Percentiles rank a stretch among this genome's conserved stretches.
These are phyloP conservation scores for Drosophila azteca DNA, from an alignment of 1,140 invertebrate species.

Conservation along the genomic window DNA sequence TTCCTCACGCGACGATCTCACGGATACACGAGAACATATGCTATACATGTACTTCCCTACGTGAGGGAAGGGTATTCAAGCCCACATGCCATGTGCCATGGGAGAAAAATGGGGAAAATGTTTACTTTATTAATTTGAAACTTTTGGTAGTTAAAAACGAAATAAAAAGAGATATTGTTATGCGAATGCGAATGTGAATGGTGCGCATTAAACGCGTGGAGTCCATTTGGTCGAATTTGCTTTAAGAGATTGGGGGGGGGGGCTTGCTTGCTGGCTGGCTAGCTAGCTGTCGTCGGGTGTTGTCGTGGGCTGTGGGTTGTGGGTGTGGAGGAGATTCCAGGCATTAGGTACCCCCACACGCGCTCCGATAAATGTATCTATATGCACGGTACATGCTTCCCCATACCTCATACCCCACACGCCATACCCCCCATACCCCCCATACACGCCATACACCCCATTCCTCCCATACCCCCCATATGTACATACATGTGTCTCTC, in stretches of 20 bases:
- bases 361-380: slow-evolving; percentile 22
- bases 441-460: too few species aligned
- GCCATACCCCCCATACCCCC: too few species aligned
- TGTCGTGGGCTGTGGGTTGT: not conserved
- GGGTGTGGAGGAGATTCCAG: slow-evolving; percentile 3
- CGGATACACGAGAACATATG: too few species aligned
- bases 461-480: too few species aligned
- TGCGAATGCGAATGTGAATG: slow-evolving; percentile 62
- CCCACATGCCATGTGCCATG: slow-evolving; percentile 8
- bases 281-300: not conserved
- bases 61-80: too few species aligned
- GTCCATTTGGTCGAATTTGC: slow-evolving; percentile 17
- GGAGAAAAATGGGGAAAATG: slow-evolving; percentile 36
- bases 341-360: slow-evolving; percentile 16
- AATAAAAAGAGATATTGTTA: slow-evolving; percentile 62
- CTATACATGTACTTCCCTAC: too few species aligned
- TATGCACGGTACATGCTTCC: slow-evolving; percentile 29
- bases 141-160: slow-evolving; percentile 73
- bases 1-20: too few species aligned
- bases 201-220: slow-evolving; percentile 63
- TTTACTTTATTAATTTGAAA: slow-evolving; percentile 82
- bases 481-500: too few species aligned
- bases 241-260: not conserved
- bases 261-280: not conserved
- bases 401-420: slow-evolving; percentile 10